A percentile compares a stretch with the other conserved stretches of the same genome.
These are phyloP conservation scores for Nymphalis urticae DNA, from an alignment of 2,888 invertebrate genomes.

Conservation along the genomic window DNA sequence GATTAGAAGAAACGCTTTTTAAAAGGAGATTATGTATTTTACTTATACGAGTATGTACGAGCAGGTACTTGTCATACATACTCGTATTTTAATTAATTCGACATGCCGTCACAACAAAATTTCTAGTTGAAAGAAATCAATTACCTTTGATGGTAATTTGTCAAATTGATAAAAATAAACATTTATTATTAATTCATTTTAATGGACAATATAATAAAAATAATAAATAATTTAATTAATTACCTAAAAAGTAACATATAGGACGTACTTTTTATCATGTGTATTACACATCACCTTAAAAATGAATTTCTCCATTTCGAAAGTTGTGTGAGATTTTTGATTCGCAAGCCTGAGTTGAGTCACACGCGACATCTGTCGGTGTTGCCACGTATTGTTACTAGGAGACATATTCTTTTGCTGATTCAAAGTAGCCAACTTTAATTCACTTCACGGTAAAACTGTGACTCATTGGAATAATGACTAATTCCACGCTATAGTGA, in stretches of 20 bases:
- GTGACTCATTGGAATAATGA: slow-evolving; percentile 57
- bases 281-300: slow-evolving; percentile 16
- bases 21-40: too few species aligned
- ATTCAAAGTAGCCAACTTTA: slow-evolving; percentile 31
- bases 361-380: slow-evolving; percentile 57
- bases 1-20: not conserved
- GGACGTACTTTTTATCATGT: not conserved
- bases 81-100: too few species aligned
- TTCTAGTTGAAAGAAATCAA: too few species aligned
- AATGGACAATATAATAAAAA: not conserved
- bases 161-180: too few species aligned
- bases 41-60: too few species aligned
- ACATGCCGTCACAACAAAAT: too few species aligned
- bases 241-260: not conserved
- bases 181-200: not conserved
- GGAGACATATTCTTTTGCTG: slow-evolving; percentile 36
- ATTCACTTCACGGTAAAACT: slow-evolving; percentile 41
- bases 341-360: slow-evolving; percentile 60
- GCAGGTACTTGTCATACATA: too few species aligned
- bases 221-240: not conserved
- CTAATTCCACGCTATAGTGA: slow-evolving; percentile 42
- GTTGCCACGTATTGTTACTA: slow-evolving; percentile 58
- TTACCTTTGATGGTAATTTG: too few species aligned
- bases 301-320: slow-evolving; percentile 49
- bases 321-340: slow-evolving; percentile 47